Evolutionary conservation across 2,888 invertebrate species (phyloP).

Genomic region (Melieria picta): DNA sequence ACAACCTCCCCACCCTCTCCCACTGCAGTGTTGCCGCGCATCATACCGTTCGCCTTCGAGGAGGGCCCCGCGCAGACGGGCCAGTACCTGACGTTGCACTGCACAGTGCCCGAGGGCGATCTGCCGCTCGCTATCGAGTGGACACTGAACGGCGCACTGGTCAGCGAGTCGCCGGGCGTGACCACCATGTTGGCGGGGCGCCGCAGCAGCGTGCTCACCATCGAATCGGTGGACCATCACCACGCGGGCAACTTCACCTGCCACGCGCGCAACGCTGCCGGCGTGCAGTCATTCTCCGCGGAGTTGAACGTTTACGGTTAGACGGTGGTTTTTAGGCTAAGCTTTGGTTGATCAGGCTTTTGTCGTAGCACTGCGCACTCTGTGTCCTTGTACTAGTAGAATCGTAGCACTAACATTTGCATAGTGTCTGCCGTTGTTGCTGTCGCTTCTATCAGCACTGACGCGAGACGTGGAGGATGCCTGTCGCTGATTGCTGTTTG

Average conservation of each 20-base stretch:
- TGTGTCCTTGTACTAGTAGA: too few species aligned
- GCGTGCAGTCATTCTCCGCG: slow-evolving; percentile 74
- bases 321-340: slow-evolving; percentile 37
- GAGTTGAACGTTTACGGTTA: slow-evolving; percentile 79
- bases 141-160: slow-evolving; percentile 73
- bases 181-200: slow-evolving; percentile 68
- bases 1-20: slow-evolving; percentile 22
- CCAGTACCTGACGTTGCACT: slow-evolving; percentile 74
- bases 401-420: too few species aligned
- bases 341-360: too few species aligned
- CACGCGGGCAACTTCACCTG: slow-evolving; percentile 83
- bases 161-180: slow-evolving; percentile 72
- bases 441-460: too few species aligned
- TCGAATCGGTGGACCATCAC: slow-evolving; percentile 72
- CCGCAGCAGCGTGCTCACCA: slow-evolving; percentile 72
- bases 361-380: too few species aligned
- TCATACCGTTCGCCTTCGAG: slow-evolving; percentile 84
- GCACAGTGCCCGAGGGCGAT: slow-evolving; percentile 81
- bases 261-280: slow-evolving; percentile 77
- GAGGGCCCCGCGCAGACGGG: slow-evolving; percentile 80
- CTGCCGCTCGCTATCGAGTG: slow-evolving; percentile 81
- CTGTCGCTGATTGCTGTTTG: too few species aligned
- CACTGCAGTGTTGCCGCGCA: slow-evolving; percentile 80
- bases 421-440: too few species aligned
- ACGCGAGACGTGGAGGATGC: too few species aligned